Base-by-base conservation (phyloP, 2,113 vertebrate species). In the Diphyllodes magnificus region DNA sequence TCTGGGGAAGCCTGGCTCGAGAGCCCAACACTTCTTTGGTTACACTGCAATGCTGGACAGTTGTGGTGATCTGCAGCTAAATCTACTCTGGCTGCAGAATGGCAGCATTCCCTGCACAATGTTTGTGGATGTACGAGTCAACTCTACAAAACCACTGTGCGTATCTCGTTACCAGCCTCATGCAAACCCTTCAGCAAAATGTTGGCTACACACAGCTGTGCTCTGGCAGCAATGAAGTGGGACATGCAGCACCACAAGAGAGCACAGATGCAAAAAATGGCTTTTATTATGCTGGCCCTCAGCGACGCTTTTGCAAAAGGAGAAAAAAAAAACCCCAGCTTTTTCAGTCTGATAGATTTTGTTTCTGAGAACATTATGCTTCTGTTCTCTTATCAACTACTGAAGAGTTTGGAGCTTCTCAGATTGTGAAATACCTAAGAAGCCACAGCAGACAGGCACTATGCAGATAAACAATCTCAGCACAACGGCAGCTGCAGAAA, bases 361-460 rank as follows among this genome's bases (percentile, higher is more conserved):
- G 45, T 72, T 93, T 86, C 90, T 86, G 82, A 94, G 90, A 91
- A 95, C 90, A 93, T 14, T 44, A 59, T 94, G 88, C 49, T 86
- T 93, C 3, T 0, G 82, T 69, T 93, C 87, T 88, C 89, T 96
- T 97, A 93, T 92, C 94, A 90, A 54, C 73, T 78, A 6, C 33
- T 71, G 7, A 57, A 72, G 81, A 64, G 70, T 82, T 95, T 90
- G 63, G 66, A 92, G 91, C 73, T 91, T 85, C 63, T 90, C 66
- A 70, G 95, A 95, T 97, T 97, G 95, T 95, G 95, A 95, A 97
- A 97, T 94, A 91, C 84, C 88, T 93, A 76, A 92, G 91, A 92
- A 95, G 88, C 76, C 93, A 85, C 49, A 64, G 72, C 86, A 96
- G 94, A 92, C 83, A 94, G 90, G 92, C 93, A 81, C 79, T 91